phyloP scores from a whole-genome alignment of 2,797 vertebrate species.

The Lepilemur ruficaudatus region DNA sequence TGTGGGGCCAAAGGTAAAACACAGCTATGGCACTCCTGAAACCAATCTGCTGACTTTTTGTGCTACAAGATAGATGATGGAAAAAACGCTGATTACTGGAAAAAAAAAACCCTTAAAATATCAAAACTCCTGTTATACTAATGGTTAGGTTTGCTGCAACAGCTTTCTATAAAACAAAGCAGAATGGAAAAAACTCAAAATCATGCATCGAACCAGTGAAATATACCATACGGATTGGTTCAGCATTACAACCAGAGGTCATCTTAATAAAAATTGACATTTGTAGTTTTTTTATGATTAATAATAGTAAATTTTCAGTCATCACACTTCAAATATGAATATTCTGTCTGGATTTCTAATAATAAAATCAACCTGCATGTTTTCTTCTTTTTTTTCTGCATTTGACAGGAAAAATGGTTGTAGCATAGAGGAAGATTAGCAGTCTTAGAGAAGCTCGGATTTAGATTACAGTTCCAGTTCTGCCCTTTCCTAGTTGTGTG shows the following conservation, averaged over 20 bases:
- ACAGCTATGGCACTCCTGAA: background rate
- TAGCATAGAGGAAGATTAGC: background rate
- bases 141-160: background rate
- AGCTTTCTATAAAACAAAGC: background rate
- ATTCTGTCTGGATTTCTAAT: background rate
- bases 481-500: background rate
- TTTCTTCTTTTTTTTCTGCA: background rate
- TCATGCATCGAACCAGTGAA: background rate
- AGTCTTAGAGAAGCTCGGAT: background rate
- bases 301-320: background rate
- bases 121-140: background rate
- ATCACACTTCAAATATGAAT: slow-evolving; percentile 1
- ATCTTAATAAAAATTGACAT: background rate
- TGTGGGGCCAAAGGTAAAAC: background rate
- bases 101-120: background rate
- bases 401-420: background rate
- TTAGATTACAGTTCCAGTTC: background rate
- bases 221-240: background rate
- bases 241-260: background rate
- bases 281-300: background rate
- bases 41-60: background rate
- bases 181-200: background rate
- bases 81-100: background rate
- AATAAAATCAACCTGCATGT: background rate
- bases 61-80: background rate